phyloP scores from a whole-genome alignment of 2,797 vertebrate genomes.

The Gobionotothen gibberifrons region DNA sequence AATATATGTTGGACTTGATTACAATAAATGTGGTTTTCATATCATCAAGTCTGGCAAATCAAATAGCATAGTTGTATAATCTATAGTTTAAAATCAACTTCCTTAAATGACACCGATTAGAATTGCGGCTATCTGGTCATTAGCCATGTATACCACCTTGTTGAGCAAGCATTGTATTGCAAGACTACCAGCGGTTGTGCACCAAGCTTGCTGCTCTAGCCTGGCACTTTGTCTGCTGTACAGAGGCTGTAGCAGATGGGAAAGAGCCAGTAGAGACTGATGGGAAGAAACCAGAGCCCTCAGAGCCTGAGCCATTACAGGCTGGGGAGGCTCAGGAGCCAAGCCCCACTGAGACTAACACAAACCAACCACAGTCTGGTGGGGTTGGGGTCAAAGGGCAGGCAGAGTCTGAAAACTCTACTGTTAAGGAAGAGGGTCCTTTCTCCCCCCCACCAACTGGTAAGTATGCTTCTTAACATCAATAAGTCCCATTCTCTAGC shows the following conservation, averaged over 20 bases:
- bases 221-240: slow-evolving; percentile 83
- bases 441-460: slow-evolving; percentile 71
- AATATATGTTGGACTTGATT: neutral
- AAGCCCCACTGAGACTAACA: slow-evolving; percentile 58
- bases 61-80: neutral
- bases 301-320: slow-evolving; percentile 70
- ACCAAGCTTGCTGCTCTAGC: slow-evolving; percentile 83
- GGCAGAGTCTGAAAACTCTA: slow-evolving; percentile 59
- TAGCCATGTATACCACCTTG: slow-evolving; percentile 62
- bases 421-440: slow-evolving; percentile 75
- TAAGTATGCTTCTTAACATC: slow-evolving; percentile 73
- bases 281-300: slow-evolving; percentile 73
- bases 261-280: slow-evolving; percentile 79
- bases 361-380: slow-evolving; percentile 62
- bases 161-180: slow-evolving; percentile 64
- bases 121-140: slow-evolving; percentile 61
- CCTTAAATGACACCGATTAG: neutral
- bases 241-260: slow-evolving; percentile 81
- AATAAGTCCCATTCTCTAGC: slow-evolving; percentile 51
- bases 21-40: too few species aligned
- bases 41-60: neutral
- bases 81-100: neutral
- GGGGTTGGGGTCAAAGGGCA: slow-evolving; percentile 70
- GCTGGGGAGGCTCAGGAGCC: slow-evolving; percentile 68
- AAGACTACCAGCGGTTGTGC: slow-evolving; percentile 66